Percentiles rank a stretch among this genome's conserved stretches.
Evolutionary conservation across 1,140 invertebrate genomes (phyloP).

Genomic region (Notospermus geniculatus): DNA sequence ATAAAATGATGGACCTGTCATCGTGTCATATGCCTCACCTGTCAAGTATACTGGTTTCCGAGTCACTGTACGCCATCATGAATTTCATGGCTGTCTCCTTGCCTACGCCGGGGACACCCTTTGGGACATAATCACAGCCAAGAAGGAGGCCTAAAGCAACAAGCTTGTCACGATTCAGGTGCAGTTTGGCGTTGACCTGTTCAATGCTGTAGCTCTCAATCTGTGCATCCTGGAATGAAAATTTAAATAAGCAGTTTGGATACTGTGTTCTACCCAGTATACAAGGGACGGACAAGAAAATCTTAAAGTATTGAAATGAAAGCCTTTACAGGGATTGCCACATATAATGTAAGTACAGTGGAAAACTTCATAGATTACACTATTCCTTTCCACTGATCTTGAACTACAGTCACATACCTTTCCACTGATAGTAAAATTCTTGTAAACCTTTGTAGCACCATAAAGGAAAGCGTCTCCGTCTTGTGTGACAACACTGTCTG

Average conservation of each 20-base stretch:
- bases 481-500: conserved; percentile 85
- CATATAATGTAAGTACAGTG: too few relatives aligned
- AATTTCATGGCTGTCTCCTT: conserved; percentile 75
- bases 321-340: not conserved
- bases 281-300: not conserved
- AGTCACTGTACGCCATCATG: conserved; percentile 58
- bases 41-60: conserved; percentile 31
- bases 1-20: too few relatives aligned
- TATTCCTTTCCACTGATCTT: conserved; percentile 56
- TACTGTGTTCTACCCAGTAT: too few relatives aligned
- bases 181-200: conserved; percentile 61
- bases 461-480: conserved; percentile 92
- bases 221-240: conserved; percentile 42
- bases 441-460: conserved; percentile 76
- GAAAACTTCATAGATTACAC: too few relatives aligned
- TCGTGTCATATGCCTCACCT: too few relatives aligned
- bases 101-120: conserved; percentile 76
- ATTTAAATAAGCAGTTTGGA: not conserved
- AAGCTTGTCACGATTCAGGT: conserved; percentile 77
- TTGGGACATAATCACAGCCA: conserved; percentile 79
- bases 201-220: conserved; percentile 74
- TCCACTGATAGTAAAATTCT: conserved; percentile 74
- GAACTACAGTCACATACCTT: conserved; percentile 41
- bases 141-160: conserved; percentile 78
- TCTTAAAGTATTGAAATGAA: not conserved